Base-by-base conservation (phyloP, 2,888 invertebrate genomes). In the Teleogryllus oceanicus region DNA sequence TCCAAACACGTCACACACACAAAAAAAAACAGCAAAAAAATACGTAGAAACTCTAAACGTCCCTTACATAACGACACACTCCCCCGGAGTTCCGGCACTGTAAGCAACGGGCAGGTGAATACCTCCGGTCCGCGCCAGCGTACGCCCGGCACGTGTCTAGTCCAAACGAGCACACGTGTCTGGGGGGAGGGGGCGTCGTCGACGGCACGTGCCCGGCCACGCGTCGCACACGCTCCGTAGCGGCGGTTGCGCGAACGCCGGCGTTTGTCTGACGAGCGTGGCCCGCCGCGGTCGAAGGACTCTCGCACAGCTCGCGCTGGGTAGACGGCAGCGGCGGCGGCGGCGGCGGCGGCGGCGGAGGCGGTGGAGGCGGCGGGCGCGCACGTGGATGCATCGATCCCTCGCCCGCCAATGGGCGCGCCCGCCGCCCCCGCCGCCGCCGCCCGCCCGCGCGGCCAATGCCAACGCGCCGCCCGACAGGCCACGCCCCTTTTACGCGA, bases 131-230 rank as follows among this genome's bases (percentile, higher is more conserved):
- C 5, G 37, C 37, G 37, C 37, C 24, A 2, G 16, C 62, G n/a
- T 12, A 3, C 13, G 13, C n/a, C 62, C 62, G 62, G 13, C n/a
- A 62, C 62, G 62, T 62, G 62, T 11, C n/a, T 4, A 62, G 3
- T 62, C 16, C 13, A n/a, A 62, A 62, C 62, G 62, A 62, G n/a
- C n/a, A 4, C 13, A 62, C 62, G n/a, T 13, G 62, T 62, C 62
- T 5, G 13, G 62, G 62, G 62, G 62, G n/a, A 11, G 4, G 78
- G 8, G n/a, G 77, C 3, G n/a, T 78, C 37, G 50, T 49, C 8
- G 78, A 51, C 21, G 78, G 49, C 78, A 78, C 78, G 78, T 78
- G 78, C 49, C 78, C n/a, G 16, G 62, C 16, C 62, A 62, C 62
- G 62, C n/a, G 62, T 62, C 62, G 50, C 10, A 78, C 78, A 50